Evolutionary conservation across 2,888 invertebrate species (phyloP), one percentile per base, ranked within the genome.

Genomic region (Drosophila paranaensis): DNA sequence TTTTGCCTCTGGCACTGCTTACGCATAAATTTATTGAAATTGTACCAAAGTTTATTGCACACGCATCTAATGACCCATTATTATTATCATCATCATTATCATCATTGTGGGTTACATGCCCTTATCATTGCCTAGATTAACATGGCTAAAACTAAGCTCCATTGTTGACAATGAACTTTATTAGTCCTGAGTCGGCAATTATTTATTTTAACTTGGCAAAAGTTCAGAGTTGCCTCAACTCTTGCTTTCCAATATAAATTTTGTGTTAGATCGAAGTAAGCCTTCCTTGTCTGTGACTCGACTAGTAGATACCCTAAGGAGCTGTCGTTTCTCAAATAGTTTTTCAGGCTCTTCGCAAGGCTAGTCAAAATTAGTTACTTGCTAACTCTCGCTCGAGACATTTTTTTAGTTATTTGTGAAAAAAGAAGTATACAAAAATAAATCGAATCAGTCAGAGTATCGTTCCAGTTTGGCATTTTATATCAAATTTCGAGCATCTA

Each of bases 1-100:
- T 53, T n/a, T 53, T 25, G 69, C 79, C 61, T 51, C 42, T 46
- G 77, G 64, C 84, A 42, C 43, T 68, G 87, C 70, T 55, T 69
- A 54, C 66, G 70, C 69, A 75, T 71, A 70, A 82, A 88, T 84
- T 90, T 82, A 84, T 88, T 71, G 72, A 74, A 85, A 82, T 82
- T 79, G 75, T 88, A 82, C 14, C 63, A 54, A 74, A 62, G 66
- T 79, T 84, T 84, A 88, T 81, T 66, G 60, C 80, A 37, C 39
- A 42, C 53, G 20, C 57, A 56, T n/a, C 74, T 54, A 63, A 74
- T 63, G 53, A 53, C 10, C 56, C 56, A 74, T 63, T 68, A 79
- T 79, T 63, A 57, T 58, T 42, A 43, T 62, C 45, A 54, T 14
- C 13, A 13, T 10, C 25, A 13, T 62, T 51, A 63, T 56, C 42